Conservation (phyloP, 2,797 vertebrate genomes). For the Trichosurus vulpecula region DNA sequence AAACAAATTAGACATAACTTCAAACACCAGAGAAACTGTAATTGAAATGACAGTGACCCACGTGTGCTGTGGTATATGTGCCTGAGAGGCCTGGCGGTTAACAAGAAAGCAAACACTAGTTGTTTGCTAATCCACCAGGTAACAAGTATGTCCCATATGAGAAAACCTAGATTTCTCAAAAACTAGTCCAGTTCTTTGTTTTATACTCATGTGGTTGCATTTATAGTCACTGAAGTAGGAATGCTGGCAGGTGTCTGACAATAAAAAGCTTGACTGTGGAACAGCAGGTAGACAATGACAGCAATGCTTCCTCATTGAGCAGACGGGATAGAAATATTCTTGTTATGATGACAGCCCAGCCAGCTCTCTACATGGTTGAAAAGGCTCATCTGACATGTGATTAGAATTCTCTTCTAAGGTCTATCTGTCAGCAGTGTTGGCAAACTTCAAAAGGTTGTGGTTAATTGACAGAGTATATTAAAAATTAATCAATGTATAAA, state of each 20-base stretch:
- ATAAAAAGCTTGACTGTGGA: not conserved
- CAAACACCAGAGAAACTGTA: not conserved
- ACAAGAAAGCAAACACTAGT: not conserved
- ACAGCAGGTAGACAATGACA: not conserved
- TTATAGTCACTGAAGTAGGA: not conserved
- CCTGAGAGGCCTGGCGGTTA: not conserved
- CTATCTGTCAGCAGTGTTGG: not conserved
- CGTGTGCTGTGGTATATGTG: not conserved
- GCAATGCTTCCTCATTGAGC: not conserved
- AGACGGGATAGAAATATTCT: not conserved
- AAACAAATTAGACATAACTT: not conserved
- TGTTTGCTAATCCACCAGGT: not conserved
- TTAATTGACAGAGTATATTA: not conserved
- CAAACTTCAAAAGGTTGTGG: not conserved
- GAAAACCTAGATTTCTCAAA: not conserved
- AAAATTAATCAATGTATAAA: not conserved
- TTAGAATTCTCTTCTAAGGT: not conserved
- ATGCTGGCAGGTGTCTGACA: not conserved
- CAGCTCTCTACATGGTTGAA: not conserved
- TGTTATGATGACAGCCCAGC: fast-evolving
- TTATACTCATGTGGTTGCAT: not conserved
- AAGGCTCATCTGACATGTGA: not conserved
- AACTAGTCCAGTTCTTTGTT: not conserved
- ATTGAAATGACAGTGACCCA: not conserved
- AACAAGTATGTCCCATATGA: not conserved